Conservation (phyloP, 2,888 invertebrate genomes). For the Lepeophtheirus nordmannii region DNA sequence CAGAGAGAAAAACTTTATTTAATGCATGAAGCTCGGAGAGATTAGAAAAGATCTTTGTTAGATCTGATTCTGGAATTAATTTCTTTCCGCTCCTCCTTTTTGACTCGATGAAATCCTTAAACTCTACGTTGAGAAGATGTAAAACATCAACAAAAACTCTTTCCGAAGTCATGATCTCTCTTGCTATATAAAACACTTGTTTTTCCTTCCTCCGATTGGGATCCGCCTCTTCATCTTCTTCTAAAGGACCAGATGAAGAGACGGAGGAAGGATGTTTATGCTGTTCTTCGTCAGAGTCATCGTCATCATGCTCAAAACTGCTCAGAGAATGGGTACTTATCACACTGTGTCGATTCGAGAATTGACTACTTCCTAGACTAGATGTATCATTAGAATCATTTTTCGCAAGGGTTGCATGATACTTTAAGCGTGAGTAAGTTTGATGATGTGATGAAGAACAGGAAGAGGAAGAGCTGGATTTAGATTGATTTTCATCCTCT, state of each 20-base stretch:
- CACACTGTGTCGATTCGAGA: constrained; percentile 21
- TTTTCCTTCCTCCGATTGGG: constrained; percentile 28
- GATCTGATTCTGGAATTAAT: constrained; percentile 35
- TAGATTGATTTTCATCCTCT: constrained; percentile 8
- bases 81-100: constrained; percentile 31
- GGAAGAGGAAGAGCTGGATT: background rate
- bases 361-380: background rate
- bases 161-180: constrained; percentile 43
- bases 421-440: background rate
- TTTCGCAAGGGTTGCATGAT: background rate
- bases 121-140: constrained; percentile 40
- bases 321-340: constrained; percentile 17
- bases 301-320: constrained; percentile 1
- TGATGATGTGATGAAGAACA: background rate
- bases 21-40: constrained; percentile 41
- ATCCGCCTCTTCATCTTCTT: background rate
- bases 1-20: constrained; percentile 40
- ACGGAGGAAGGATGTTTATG: background rate
- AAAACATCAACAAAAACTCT: constrained; percentile 42
- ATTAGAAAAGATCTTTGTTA: constrained; percentile 39
- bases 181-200: constrained; percentile 39
- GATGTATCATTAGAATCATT: constrained; percentile 6
- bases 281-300: constrained; percentile 11
- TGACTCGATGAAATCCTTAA: constrained; percentile 35
- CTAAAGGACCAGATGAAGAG: background rate